Percentiles rank a stretch among this genome's conserved stretches.
Evolutionary conservation across 2,113 vertebrate species (phyloP).

Genomic region (Pleuronectes platessa): DNA sequence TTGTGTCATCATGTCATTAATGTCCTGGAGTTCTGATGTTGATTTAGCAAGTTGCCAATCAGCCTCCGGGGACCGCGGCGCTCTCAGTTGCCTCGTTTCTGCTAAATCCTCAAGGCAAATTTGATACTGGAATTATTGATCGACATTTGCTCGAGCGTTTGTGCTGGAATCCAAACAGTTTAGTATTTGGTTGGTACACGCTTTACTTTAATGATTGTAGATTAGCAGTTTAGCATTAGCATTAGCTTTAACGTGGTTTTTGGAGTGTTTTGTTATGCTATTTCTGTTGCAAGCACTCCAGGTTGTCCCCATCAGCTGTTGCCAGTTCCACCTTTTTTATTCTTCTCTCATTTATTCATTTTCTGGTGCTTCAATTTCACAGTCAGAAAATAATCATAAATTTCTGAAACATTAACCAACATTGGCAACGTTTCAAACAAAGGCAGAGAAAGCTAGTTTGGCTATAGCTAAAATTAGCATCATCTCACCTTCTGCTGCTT

Average conservation of each 20-base stretch:
- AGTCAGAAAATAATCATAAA: no score
- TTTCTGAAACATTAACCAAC: background rate
- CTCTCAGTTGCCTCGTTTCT: constrained; percentile 33
- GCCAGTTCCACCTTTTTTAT: background rate
- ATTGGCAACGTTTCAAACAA: background rate
- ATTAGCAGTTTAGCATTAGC: background rate
- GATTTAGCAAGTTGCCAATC: constrained; percentile 68
- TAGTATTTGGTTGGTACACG: background rate
- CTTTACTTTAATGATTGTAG: background rate
- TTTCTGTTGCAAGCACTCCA: background rate
- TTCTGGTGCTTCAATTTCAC: no score
- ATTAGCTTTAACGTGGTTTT: background rate
- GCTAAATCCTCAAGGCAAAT: background rate
- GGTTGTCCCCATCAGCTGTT: background rate
- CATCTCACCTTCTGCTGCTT: background rate
- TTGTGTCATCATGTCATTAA: constrained; percentile 71
- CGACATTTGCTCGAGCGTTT: background rate
- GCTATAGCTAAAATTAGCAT: background rate
- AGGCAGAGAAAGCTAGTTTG: background rate
- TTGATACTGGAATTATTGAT: constrained; percentile 14
- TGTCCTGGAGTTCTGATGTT: constrained; percentile 61
- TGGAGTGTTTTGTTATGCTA: background rate
- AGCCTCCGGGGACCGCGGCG: constrained; percentile 18
- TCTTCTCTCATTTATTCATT: background rate
- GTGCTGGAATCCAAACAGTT: background rate